These are phyloP conservation scores for Eleginops maclovinus DNA, from an alignment of 2,113 vertebrate species.

Conservation along the genomic window DNA sequence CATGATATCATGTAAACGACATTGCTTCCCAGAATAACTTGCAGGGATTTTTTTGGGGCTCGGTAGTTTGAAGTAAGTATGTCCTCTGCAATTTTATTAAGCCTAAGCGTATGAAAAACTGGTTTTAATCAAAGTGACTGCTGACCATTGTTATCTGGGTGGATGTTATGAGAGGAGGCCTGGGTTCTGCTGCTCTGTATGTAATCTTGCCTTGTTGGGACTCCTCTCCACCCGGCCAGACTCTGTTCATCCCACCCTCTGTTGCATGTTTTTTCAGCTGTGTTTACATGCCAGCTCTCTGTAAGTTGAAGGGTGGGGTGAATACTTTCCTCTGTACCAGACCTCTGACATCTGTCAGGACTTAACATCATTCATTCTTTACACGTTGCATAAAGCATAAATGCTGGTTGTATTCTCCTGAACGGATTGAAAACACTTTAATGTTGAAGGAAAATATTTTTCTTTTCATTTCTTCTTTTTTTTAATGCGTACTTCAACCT, in stretches of 20 bases:
- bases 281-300: conserved; percentile 69
- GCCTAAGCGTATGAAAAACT: conserved; percentile 33
- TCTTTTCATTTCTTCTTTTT: not conserved
- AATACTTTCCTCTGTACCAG: conserved; percentile 51
- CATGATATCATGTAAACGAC: conserved; percentile 19
- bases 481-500: not conserved
- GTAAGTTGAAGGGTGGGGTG: conserved; percentile 49
- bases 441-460: not conserved
- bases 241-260: conserved; percentile 39
- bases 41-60: not conserved
- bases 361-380: conserved; percentile 18
- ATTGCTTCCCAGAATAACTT: conserved; percentile 11
- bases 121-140: not conserved
- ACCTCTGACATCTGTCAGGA: conserved; percentile 61
- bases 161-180: conserved; percentile 16
- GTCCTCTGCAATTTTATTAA: conserved; percentile 28
- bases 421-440: conserved; percentile 5
- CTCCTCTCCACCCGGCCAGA: conserved; percentile 15
- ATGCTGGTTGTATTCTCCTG: conserved; percentile 1
- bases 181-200: not conserved
- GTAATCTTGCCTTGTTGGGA: conserved; percentile 40
- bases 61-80: not conserved
- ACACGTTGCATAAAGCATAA: not conserved
- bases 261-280: conserved; percentile 71
- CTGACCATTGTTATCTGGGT: conserved; percentile 13